Evolutionary conservation across 2,797 vertebrate species (phyloP), one percentile per base, ranked within the genome.

Genomic region (Mastacembelus armatus): DNA sequence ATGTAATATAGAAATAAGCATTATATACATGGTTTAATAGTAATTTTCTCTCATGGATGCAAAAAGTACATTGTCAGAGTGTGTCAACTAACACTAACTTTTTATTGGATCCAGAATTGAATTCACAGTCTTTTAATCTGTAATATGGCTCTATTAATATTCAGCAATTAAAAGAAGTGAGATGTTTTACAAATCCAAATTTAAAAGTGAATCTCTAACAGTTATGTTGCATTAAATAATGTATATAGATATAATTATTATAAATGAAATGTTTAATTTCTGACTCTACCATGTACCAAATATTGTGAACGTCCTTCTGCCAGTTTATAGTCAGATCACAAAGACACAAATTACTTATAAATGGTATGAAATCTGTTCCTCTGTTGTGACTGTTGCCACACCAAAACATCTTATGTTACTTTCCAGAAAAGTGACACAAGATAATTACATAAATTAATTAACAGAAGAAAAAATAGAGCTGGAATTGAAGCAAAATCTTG

Each of bases 21-120:
- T 18, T 18, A 4, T n/a, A 36, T 24, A 24, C 29, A 16, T 38
- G 0, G 51, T 64, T 58, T 62, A 12, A 16, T 32, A 33, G 63
- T 50, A 19, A 50, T 35, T 59, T 16, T 36, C 6, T n/a, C n/a
- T n/a, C n/a, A n/a, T n/a, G n/a, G n/a, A n/a, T 62, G 43, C 45
- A 58, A 16, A 30, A 76, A 88, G 88, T 85, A 78, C 77, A 60
- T 40, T 47, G 72, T 77, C 67, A 57, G 54, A 61, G 72, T 71
- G 24, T 8, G 47, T 21, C 7, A 50, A 22, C 15, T 40, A 36
- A 40, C 35, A 32, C 4, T 16, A 35, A 43, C 55, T 58, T 47
- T 32, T 11, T 21, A 32, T 10, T n/a, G n/a, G n/a, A n/a, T 1
- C 16, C 36, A 36, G 51, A 18, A 35, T 36, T 2, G 27, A 55